These are phyloP conservation scores for Eurois occulta DNA, from an alignment of 2,888 invertebrate genomes.

Conservation along the genomic window DNA sequence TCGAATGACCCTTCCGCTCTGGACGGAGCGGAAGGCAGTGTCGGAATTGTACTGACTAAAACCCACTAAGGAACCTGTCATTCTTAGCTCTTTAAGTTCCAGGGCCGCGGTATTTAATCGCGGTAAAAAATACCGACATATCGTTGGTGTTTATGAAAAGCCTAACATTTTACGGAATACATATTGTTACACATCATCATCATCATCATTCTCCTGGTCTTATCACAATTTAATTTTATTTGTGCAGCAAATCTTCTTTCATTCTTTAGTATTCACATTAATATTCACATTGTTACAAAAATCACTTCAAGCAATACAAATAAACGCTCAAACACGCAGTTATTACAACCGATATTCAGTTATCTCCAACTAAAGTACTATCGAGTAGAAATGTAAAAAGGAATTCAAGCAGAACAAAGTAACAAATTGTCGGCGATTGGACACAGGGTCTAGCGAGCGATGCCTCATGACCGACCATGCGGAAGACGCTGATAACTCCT, in stretches of 20 bases:
- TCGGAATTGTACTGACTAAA: too few relatives aligned
- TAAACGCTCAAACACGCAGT: not conserved
- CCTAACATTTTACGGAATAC: not conserved
- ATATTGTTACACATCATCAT: not conserved
- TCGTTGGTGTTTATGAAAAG: not conserved
- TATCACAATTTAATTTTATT: not conserved
- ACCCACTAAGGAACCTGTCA: too few relatives aligned
- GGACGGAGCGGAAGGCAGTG: too few relatives aligned
- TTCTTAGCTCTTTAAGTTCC: too few relatives aligned
- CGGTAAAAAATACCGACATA: not conserved
- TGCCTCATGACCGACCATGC: conserved; percentile 59
- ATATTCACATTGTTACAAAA: not conserved
- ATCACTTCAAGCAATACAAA: not conserved
- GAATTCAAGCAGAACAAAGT: conserved; percentile 62
- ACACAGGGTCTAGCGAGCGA: conserved; percentile 52
- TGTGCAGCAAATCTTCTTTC: not conserved
- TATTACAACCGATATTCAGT: not conserved
- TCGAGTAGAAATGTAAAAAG: conserved; percentile 51
- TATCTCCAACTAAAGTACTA: conserved; percentile 50
- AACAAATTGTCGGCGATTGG: conserved; percentile 66
- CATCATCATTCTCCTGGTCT: not conserved
- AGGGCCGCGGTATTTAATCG: too few relatives aligned
- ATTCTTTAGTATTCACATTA: not conserved
- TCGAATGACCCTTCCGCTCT: too few relatives aligned
- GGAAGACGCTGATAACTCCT: conserved; percentile 69